Base-by-base conservation (phyloP, 2,797 vertebrate genomes). In the Galaxias olidus region DNA sequence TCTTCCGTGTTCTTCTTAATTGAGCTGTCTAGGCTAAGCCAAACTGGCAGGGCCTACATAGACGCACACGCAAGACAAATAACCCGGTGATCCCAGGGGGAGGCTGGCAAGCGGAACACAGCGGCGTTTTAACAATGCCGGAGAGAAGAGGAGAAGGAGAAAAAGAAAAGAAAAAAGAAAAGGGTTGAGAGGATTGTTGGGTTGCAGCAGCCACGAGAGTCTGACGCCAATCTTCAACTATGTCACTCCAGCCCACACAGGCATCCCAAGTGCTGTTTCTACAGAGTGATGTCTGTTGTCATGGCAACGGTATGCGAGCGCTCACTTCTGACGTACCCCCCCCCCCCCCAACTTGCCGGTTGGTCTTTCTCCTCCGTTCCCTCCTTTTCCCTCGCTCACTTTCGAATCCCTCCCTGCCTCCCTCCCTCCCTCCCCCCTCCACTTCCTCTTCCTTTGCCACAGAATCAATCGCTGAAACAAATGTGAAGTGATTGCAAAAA, bases 231-330 rank as follows among this genome's bases (percentile, higher is more conserved):
- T 81, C 81, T 79, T 86, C 78, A 73, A 64, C 80, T 77, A 77
- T 84, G 87, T 87, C 82, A 79, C 84, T 89, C 81, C 71, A 82
- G 86, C 89, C 86, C 87, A 89, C 89, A 90, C 87, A 88, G 84
- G 83, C 86, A 82, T 86, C 78, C 83, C 80, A 80, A 90, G 87
- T 86, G 85, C 80, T 78, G 84, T 84, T 87, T 78, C 83, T 84
- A 86, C 86, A 83, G 86, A 91, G 86, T 86, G 86, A 91, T 90
- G 89, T 92, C 90, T 90, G 90, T 93, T 91, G 90, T 91, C 91
- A 93, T 92, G 87, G 91, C 66, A 86, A 92, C 86, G 72, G 81
- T 80, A 83, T 89, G 84, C 74, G 68, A 83, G 81, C 30, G 77
- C 80, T 77, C 76, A 74, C 83, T 85, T 74, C 63, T 80, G 77